Evolutionary conservation across 2,113 vertebrate species (phyloP).

Genomic region (Gallinago jamesoni): DNA sequence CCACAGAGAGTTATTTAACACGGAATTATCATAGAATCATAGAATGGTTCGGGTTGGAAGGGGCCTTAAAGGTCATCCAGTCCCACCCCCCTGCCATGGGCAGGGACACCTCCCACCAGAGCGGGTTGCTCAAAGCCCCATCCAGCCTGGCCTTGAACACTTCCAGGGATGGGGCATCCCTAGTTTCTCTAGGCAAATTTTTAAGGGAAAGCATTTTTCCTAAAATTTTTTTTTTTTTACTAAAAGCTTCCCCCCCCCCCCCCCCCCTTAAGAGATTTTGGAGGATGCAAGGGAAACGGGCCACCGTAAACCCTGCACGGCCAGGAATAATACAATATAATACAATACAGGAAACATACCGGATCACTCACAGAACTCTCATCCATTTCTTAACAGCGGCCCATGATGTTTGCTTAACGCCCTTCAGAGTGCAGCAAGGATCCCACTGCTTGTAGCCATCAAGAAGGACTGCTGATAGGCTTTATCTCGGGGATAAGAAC

Average conservation of each 20-base stretch:
- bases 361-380: neutral
- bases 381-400: neutral
- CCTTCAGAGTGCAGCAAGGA: neutral
- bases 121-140: neutral
- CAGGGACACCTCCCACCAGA: neutral
- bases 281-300: accelerated
- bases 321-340: neutral
- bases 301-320: neutral
- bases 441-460: neutral
- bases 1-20: neutral
- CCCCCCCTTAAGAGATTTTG: neutral
- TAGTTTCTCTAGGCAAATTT: neutral
- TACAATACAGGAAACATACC: neutral
- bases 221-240: neutral
- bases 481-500: neutral
- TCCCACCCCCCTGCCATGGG: neutral
- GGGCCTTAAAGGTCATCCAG: neutral
- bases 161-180: neutral
- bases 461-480: neutral
- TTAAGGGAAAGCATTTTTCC: neutral
- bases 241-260: too few relatives aligned
- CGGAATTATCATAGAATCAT: neutral
- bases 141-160: neutral
- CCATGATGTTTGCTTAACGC: neutral
- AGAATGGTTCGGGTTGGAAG: neutral